A percentile compares a stretch with the other conserved stretches of the same genome.
These are phyloP conservation scores for Sebastes umbrosus DNA, from an alignment of 2,797 vertebrate species.

Conservation along the genomic window DNA sequence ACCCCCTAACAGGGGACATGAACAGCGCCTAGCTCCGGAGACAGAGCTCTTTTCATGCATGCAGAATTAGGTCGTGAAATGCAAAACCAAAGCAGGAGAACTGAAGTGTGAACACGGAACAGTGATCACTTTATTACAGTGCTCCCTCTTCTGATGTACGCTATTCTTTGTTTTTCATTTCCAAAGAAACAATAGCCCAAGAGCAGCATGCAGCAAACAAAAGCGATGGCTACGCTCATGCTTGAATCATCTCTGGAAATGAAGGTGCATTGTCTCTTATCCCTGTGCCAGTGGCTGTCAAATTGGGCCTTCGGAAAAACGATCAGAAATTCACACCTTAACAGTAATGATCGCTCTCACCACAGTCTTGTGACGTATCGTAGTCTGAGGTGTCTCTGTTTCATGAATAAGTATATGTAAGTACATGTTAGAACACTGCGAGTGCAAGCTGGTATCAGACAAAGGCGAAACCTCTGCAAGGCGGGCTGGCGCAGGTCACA, in stretches of 20 bases:
- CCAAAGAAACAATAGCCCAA: constrained; percentile 40
- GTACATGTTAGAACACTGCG: constrained; percentile 1
- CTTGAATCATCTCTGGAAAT: constrained; percentile 54
- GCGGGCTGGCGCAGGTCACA: constrained; percentile 13
- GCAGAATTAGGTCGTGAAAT: constrained; percentile 63
- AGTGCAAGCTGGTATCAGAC: constrained; percentile 15
- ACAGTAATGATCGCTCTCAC: background rate
- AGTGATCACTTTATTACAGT: constrained; percentile 52
- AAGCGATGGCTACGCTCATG: constrained; percentile 33
- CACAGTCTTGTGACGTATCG: background rate
- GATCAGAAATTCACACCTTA: constrained; percentile 25
- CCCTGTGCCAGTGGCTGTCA: constrained; percentile 18
- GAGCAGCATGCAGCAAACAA: constrained; percentile 34
- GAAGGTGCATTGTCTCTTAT: constrained; percentile 40
- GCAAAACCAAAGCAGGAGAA: constrained; percentile 56
- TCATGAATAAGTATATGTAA: constrained; percentile 5
- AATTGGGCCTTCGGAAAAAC: constrained; percentile 25
- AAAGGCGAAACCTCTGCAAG: background rate
- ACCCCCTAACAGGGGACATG: constrained; percentile 21
- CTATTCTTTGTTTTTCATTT: constrained; percentile 40
- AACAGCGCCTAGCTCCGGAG: constrained; percentile 36
- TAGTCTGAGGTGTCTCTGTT: constrained; percentile 1
- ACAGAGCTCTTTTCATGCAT: constrained; percentile 66
- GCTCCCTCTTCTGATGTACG: constrained; percentile 38
- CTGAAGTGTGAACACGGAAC: constrained; percentile 61